Evolutionary conservation across 2,113 vertebrate species (phyloP).

Genomic region (Aix galericulata): DNA sequence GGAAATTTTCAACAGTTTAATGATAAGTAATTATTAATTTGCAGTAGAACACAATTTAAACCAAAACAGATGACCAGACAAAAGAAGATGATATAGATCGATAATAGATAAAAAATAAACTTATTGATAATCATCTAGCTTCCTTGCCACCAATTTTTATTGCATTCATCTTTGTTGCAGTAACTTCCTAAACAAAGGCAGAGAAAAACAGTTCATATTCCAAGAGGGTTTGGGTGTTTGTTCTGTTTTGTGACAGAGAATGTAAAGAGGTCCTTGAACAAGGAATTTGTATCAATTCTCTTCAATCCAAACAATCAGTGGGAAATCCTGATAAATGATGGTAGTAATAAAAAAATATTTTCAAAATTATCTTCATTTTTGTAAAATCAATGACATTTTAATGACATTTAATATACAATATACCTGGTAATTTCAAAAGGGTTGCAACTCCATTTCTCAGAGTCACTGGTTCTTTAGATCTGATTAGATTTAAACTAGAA

Average conservation of each 20-base stretch:
- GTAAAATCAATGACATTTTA: neutral
- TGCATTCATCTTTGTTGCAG: neutral
- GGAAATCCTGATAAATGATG: neutral
- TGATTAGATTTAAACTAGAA: neutral
- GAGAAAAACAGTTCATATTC: neutral
- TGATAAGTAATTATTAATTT: neutral
- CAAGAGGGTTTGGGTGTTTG: rapidly evolving
- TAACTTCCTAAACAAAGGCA: neutral
- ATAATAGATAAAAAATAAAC: neutral
- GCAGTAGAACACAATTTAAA: neutral
- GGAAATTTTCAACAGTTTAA: neutral
- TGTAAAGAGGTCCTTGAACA: neutral
- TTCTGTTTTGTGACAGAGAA: neutral
- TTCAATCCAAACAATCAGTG: neutral
- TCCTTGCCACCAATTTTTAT: neutral
- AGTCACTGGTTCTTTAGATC: neutral
- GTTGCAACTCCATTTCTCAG: neutral
- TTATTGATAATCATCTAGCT: neutral
- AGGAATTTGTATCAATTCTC: neutral
- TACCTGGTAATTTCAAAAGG: neutral
- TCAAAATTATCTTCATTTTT: neutral
- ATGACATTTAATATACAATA: neutral
- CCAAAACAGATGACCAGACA: neutral
- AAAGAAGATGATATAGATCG: neutral
- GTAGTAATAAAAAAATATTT: neutral